Percentiles rank a stretch among this genome's conserved stretches.
Evolutionary conservation across 2,888 invertebrate genomes (phyloP).

Genomic region (Cryptus armator): DNA sequence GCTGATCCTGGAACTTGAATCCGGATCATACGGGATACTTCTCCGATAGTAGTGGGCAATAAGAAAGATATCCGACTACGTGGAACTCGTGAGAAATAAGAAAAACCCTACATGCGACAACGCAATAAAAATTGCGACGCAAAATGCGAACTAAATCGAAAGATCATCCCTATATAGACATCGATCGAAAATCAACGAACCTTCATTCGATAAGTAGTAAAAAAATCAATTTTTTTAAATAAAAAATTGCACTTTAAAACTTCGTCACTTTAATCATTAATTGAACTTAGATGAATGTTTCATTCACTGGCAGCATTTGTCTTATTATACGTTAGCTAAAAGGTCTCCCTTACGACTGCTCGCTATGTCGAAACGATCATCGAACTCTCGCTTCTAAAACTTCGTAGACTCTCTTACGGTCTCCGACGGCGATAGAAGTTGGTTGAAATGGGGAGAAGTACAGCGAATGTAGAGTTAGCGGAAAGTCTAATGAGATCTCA

Average conservation of each 20-base stretch:
- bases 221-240: not conserved
- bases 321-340: not conserved
- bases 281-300: not conserved
- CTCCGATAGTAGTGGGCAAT: slow-evolving; percentile 59
- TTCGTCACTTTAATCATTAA: not conserved
- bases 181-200: not conserved
- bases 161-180: not conserved
- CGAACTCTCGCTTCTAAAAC: not conserved
- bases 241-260: not conserved
- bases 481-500: slow-evolving; percentile 46
- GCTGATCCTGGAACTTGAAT: slow-evolving; percentile 59
- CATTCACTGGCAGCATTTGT: not conserved
- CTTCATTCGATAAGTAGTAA: not conserved
- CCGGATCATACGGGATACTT: slow-evolving; percentile 65
- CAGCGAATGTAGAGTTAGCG: slow-evolving; percentile 1
- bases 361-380: slow-evolving; percentile 13
- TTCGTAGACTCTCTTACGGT: slow-evolving; percentile 8
- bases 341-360: not conserved
- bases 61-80: slow-evolving; percentile 67
- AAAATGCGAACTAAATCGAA: not conserved
- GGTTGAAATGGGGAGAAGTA: slow-evolving; percentile 20
- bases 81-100: slow-evolving; percentile 68
- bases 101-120: slow-evolving; percentile 15
- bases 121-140: not conserved
- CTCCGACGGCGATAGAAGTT: not conserved